phyloP scores from a whole-genome alignment of 2,888 invertebrate genomes.

The Corythucha ciliata region DNA sequence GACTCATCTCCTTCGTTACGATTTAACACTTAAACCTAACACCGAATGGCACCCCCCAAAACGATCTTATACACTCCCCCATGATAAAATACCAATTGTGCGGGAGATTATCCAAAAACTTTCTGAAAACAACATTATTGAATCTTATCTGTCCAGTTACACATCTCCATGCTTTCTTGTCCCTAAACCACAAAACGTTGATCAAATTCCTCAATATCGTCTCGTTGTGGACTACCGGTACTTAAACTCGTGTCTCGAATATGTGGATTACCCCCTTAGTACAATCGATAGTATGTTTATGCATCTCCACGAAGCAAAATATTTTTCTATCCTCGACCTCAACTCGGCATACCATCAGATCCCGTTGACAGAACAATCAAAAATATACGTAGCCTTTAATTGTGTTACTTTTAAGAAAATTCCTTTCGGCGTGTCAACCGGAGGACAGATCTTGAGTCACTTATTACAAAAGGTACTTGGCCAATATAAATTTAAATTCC shows the following conservation, averaged over 20 bases:
- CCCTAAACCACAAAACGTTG: neutral
- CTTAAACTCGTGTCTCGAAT: constrained; percentile 3
- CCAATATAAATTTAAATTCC: constrained; percentile 25
- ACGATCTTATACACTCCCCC: no score
- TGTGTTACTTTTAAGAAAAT: constrained; percentile 19
- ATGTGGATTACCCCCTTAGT: constrained; percentile 14
- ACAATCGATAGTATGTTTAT: constrained; percentile 16
- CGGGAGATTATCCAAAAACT: neutral
- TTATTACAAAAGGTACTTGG: constrained; percentile 24
- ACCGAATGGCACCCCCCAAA: no score
- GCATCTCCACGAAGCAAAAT: constrained; percentile 4
- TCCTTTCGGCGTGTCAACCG: constrained; percentile 24
- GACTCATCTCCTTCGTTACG: no score
- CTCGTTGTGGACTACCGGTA: constrained; percentile 31
- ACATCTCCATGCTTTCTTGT: constrained; percentile 15
- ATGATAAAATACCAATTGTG: no score
- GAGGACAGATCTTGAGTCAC: constrained; percentile 23
- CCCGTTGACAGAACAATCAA: constrained; percentile 2
- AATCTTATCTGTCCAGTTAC: neutral
- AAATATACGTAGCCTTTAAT: constrained; percentile 20
- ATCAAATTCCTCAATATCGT: constrained; percentile 12
- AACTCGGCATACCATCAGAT: constrained; percentile 26
- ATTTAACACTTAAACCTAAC: no score
- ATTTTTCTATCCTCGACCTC: constrained; percentile 22
- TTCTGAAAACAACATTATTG: neutral